Conservation (phyloP, 2,797 vertebrate species). For the Microtus agrestis region DNA sequence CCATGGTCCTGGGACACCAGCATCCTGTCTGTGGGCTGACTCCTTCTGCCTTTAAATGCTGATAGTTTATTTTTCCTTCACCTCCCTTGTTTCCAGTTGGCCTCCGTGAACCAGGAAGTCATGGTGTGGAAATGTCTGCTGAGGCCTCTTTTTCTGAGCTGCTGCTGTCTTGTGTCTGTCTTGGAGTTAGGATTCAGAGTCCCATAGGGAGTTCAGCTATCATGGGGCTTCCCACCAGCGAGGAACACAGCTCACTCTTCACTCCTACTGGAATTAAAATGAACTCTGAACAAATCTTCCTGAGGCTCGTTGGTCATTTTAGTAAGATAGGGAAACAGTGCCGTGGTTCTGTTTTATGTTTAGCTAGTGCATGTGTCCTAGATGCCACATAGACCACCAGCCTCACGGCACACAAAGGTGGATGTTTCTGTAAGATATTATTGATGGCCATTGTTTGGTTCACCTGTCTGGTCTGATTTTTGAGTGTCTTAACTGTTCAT, state of each 20-base stretch:
- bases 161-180: background rate
- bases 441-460: background rate
- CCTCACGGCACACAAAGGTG: background rate
- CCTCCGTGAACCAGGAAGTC: background rate
- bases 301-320: constrained; percentile 3
- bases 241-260: background rate
- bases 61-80: background rate
- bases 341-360: background rate
- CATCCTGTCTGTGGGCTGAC: background rate
- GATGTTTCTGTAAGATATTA: constrained; percentile 18
- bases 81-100: background rate
- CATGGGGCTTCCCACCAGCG: background rate
- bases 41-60: constrained; percentile 33
- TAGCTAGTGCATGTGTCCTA: background rate
- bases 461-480: background rate
- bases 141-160: background rate
- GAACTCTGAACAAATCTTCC: constrained; percentile 14
- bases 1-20: background rate
- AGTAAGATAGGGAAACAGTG: background rate
- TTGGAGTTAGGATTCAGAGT: background rate
- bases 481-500: background rate
- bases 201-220: background rate
- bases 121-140: background rate
- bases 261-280: constrained; percentile 21
- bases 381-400: background rate